These are phyloP conservation scores for Pelobates fuscus DNA, from an alignment of 2,113 vertebrate genomes.

Conservation along the genomic window DNA sequence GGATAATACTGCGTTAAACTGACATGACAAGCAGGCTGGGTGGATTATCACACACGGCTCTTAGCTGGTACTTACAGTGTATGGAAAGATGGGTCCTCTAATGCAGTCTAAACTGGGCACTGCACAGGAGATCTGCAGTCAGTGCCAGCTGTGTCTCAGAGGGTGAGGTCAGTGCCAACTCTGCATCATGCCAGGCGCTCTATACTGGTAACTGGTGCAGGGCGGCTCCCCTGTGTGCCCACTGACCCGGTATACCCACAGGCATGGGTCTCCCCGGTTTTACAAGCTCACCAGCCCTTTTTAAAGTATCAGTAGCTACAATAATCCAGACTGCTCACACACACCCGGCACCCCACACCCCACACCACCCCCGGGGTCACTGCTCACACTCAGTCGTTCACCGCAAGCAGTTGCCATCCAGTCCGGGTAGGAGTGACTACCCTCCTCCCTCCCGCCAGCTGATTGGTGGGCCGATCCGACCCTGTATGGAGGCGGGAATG, in stretches of 20 bases:
- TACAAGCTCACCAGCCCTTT: slow-evolving; percentile 1
- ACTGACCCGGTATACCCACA: background rate
- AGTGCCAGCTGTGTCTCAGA: no score
- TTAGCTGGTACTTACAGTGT: no score
- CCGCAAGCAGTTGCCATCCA: background rate
- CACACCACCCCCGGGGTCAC: no score
- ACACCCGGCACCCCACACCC: background rate
- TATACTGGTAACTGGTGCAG: background rate
- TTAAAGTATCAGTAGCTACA: background rate
- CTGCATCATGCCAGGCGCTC: background rate
- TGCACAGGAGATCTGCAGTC: no score
- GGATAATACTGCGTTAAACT: no score
- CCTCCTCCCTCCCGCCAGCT: background rate
- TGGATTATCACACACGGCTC: no score
- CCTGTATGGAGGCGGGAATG: background rate
- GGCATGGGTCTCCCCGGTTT: no score
- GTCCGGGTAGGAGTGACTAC: background rate
- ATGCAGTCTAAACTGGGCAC: no score
- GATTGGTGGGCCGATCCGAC: background rate
- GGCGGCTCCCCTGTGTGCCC: slow-evolving; percentile 10
- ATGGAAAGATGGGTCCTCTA: no score
- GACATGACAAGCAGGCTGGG: no score
- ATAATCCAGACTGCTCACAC: background rate
- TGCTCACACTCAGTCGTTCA: background rate
- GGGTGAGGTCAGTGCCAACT: no score